Percentiles rank a stretch among this genome's conserved stretches.
These are phyloP conservation scores for Planiliza haematocheilus DNA, from an alignment of 2,113 vertebrate species.

Conservation along the genomic window DNA sequence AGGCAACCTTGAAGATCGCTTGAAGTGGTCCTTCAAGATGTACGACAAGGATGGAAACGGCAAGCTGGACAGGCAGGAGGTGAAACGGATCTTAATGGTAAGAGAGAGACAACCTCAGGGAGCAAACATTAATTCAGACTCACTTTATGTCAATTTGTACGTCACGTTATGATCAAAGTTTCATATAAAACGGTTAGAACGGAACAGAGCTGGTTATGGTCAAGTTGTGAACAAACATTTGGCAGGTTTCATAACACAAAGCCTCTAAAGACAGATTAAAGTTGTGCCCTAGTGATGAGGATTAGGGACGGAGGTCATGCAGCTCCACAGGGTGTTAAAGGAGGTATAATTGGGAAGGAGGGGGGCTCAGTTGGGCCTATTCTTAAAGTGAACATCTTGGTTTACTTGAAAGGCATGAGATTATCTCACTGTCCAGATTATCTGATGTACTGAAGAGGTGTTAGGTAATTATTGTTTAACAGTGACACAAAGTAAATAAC, in stretches of 20 bases:
- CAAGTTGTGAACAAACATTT: too few relatives aligned
- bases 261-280: constrained; percentile 32
- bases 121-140: too few relatives aligned
- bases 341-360: too few relatives aligned
- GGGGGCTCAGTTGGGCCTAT: not conserved
- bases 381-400: constrained; percentile 21
- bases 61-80: constrained; percentile 84
- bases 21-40: constrained; percentile 91
- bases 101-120: not conserved
- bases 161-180: too few relatives aligned
- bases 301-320: not conserved
- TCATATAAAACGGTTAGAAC: too few relatives aligned
- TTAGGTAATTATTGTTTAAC: not conserved
- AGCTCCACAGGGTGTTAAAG: too few relatives aligned
- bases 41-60: constrained; percentile 89
- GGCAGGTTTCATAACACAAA: constrained; percentile 43
- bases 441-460: not conserved
- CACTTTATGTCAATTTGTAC: too few relatives aligned
- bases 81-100: constrained; percentile 86
- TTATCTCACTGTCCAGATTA: not conserved
- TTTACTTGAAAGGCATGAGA: not conserved
- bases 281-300: not conserved
- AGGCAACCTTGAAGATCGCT: constrained; percentile 87
- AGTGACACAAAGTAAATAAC: not conserved
- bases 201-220: too few relatives aligned